phyloP scores from a whole-genome alignment of 2,113 vertebrate genomes.

The Pipa parva region DNA sequence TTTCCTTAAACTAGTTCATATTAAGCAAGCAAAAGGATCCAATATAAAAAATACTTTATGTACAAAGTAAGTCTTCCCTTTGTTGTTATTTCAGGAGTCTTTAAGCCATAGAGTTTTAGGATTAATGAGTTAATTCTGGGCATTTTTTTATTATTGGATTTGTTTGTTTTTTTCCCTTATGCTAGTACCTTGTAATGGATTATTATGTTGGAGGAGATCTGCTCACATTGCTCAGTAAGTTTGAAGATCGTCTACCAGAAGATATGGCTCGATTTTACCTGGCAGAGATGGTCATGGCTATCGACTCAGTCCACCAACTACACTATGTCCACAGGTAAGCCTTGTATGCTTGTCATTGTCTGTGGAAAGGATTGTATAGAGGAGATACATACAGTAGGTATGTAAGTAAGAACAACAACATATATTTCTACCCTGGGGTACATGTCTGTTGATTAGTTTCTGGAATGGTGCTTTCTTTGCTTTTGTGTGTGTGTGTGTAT shows the following conservation, averaged over 20 bases:
- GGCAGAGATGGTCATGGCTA: constrained; percentile 97
- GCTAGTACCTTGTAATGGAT: constrained; percentile 98
- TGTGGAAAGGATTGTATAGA: not conserved
- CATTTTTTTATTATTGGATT: too few species aligned
- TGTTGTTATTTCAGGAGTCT: too few species aligned
- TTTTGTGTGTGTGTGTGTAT: not conserved
- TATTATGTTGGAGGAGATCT: constrained; percentile 98
- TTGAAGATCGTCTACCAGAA: constrained; percentile 94
- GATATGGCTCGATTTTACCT: constrained; percentile 98
- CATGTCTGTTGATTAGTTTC: too few species aligned
- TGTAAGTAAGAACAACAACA: not conserved
- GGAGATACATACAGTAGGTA: not conserved
- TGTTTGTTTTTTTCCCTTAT: not conserved
- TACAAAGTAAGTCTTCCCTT: too few species aligned
- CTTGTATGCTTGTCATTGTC: too few species aligned
- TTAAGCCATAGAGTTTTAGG: too few species aligned
- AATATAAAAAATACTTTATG: too few species aligned
- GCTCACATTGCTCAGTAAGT: constrained; percentile 96
- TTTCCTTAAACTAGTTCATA: too few species aligned
- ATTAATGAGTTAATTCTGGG: too few species aligned
- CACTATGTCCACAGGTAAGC: constrained; percentile 95
- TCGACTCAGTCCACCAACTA: constrained; percentile 95
- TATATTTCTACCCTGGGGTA: too few species aligned
- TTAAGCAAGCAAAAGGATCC: too few species aligned
- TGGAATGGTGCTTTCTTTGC: too few species aligned